Percentiles rank a stretch among this genome's conserved stretches.
Evolutionary conservation across 2,888 invertebrate species (phyloP).

Genomic region (Saturnia japonica): DNA sequence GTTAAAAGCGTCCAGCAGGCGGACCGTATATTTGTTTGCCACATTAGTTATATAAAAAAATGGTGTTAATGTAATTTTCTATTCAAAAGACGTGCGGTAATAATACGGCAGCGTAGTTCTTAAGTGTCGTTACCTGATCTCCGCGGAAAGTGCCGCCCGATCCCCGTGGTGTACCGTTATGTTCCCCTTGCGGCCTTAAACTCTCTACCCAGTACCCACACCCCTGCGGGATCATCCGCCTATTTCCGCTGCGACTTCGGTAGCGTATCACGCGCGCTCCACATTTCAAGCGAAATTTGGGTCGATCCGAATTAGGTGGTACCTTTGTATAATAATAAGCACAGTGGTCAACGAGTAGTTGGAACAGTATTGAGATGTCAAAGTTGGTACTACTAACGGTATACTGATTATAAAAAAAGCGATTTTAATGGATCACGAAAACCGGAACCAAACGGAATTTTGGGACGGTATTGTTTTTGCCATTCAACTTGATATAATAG

Average conservation of each 20-base stretch:
- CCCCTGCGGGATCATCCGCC: constrained; percentile 62
- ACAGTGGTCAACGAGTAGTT: constrained; percentile 43
- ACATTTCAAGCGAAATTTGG: constrained; percentile 67
- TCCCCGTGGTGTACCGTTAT: constrained; percentile 31
- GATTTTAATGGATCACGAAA: background rate
- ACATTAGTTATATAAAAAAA: background rate
- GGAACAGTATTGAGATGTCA: background rate
- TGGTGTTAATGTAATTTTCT: background rate
- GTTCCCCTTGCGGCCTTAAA: constrained; percentile 58
- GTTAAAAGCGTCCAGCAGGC: no score
- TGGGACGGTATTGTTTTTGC: no score
- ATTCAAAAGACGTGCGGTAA: background rate
- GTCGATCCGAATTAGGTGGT: constrained; percentile 69
- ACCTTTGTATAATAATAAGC: constrained; percentile 56
- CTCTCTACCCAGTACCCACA: constrained; percentile 43
- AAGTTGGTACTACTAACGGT: no score
- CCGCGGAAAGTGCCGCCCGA: constrained; percentile 36
- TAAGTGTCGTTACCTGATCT: constrained; percentile 26
- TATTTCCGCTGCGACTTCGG: constrained; percentile 52
- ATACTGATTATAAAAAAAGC: background rate
- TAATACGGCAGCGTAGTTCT: background rate
- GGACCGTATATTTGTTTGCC: no score
- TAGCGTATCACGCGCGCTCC: constrained; percentile 47
- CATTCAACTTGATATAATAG: no score
- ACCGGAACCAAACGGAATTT: no score